Evolutionary conservation across 2,797 vertebrate species (phyloP).

Genomic region (Alexandromys oeconomus): DNA sequence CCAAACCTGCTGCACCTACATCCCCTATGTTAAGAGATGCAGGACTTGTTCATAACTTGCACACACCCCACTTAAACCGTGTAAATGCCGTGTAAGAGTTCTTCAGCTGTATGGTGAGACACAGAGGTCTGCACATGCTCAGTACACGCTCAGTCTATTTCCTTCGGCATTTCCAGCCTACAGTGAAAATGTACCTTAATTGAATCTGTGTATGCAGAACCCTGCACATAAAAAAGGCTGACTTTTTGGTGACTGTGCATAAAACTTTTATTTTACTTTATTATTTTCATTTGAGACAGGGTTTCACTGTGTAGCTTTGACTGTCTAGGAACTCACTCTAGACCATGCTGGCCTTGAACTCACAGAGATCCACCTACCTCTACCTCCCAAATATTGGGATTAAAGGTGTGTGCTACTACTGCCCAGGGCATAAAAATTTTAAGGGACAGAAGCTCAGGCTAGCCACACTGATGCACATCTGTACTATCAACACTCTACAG

Average conservation of each 20-base stretch:
- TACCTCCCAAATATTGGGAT: not conserved
- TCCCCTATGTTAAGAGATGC: not conserved
- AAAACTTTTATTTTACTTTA: not conserved
- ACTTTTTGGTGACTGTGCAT: not conserved
- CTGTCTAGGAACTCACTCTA: not conserved
- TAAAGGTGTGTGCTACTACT: not conserved
- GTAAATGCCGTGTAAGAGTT: not conserved
- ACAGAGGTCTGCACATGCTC: not conserved
- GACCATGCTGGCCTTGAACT: not conserved
- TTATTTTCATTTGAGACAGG: not conserved
- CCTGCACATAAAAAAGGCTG: not conserved
- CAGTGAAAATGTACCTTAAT: not conserved
- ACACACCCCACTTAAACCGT: not conserved
- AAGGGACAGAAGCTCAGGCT: not conserved
- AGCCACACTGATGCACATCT: not conserved
- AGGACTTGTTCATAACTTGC: not conserved
- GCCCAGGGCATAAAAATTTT: not conserved
- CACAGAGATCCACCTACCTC: not conserved
- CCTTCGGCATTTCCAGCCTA: not conserved
- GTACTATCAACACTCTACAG: not conserved
- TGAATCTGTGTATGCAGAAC: not conserved
- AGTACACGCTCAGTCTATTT: not conserved
- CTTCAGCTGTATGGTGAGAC: not conserved
- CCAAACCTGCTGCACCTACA: not conserved
- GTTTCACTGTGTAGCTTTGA: not conserved